Base-by-base conservation (phyloP, 2,797 vertebrate species). In the Pelobates cultripes region DNA sequence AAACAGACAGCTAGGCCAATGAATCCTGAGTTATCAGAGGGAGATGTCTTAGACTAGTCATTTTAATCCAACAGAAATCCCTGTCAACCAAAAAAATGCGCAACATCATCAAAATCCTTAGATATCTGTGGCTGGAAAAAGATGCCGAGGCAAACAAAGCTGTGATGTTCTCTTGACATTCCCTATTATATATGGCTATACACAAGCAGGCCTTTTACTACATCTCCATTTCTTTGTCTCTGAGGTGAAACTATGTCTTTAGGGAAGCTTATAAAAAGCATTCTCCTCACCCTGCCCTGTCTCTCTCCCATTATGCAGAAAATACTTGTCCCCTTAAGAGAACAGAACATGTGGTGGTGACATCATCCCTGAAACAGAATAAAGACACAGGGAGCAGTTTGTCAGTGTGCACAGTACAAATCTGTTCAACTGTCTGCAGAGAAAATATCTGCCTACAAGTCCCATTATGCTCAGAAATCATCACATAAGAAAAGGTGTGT, bases 301-400 rank as follows among this genome's bases (percentile, higher is more conserved):
- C 76, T 75, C 73, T 78, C 82, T 41, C 66, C 82, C 82, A 83
- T 83, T 71, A 70, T 84, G 82, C 77, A 79, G 77, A 66, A 76
- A 47, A 64, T 5, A 47, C 42, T 42, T 79, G 73, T 67, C 71
- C 55, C 82, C 79, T 84, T 84, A 84, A 84, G 82, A 76, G 57
- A 76, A 42, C 57, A 80, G 82, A 84, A 84, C 82, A 84, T 84
- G 82, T 84, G 82, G 82, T 47, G 61, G 47, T 84, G 82, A 84
- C 82, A 84, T 84, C 82, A 84, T 84, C 74, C 67, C 61, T 57
- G 8, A 57, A 61, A 70, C 68, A 80, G 77, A 84, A 80, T 72
- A 84, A 79, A 80, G 67, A 75, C 43, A 84, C 70, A 76, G 77
- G 15, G 63, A 75, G 71, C 44, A 55, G 77, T 71, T 77, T 84